Evolutionary conservation across 2,797 vertebrate genomes (phyloP).

Genomic region (Acanthopagrus latus): DNA sequence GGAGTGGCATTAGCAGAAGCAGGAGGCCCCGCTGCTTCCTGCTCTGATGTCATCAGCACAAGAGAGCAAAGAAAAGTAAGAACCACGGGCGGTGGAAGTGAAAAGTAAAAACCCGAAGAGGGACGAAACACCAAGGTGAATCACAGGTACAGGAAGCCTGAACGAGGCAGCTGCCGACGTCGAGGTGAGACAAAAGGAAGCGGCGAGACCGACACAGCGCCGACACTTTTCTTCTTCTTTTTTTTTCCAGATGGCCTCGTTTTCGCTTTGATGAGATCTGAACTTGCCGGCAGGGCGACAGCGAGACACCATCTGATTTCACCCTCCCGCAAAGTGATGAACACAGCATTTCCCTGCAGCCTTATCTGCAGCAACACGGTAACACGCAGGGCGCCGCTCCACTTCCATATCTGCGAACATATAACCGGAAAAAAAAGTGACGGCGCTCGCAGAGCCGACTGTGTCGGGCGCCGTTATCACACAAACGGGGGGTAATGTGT

Average conservation of each 20-base stretch:
- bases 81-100: background rate
- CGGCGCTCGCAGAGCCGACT: slow-evolving; percentile 30
- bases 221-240: background rate
- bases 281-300: slow-evolving; percentile 46
- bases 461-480: slow-evolving; percentile 44
- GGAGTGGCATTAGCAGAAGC: slow-evolving; percentile 36
- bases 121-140: slow-evolving; percentile 15
- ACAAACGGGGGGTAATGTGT: slow-evolving; percentile 41
- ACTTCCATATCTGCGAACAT: slow-evolving; percentile 50
- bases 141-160: slow-evolving; percentile 12
- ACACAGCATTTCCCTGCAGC: slow-evolving; percentile 63
- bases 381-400: slow-evolving; percentile 44
- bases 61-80: background rate
- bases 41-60: slow-evolving; percentile 30
- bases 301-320: slow-evolving; percentile 57
- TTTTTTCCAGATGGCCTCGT: slow-evolving; percentile 3
- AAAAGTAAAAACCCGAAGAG: slow-evolving; percentile 12
- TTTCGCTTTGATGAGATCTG: slow-evolving; percentile 45
- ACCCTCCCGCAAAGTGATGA: slow-evolving; percentile 61
- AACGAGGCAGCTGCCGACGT: background rate
- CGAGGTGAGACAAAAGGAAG: slow-evolving; percentile 28
- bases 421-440: slow-evolving; percentile 47
- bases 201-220: background rate
- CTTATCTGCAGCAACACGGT: slow-evolving; percentile 65
- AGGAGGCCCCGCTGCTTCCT: slow-evolving; percentile 7